Conservation (phyloP, 2,113 vertebrate species). For the Thunnus maccoyii region DNA sequence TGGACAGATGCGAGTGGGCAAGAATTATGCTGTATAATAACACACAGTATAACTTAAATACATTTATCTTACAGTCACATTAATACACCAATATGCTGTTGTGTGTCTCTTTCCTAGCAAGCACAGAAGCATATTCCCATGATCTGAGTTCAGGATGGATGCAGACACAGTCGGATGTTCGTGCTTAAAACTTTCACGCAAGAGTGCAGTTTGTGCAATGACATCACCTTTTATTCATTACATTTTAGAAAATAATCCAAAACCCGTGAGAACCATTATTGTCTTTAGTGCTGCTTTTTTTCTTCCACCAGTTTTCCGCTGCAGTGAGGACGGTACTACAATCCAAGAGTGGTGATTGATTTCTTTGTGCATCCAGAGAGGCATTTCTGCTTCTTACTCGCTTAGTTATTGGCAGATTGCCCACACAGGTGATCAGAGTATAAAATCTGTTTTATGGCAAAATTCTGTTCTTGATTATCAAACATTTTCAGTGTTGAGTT, state of each 20-base stretch:
- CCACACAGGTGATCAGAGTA: not conserved
- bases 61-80: too few species aligned
- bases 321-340: not conserved
- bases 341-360: slow-evolving; percentile 33
- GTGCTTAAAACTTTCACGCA: not conserved
- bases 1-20: too few species aligned
- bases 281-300: not conserved
- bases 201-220: not conserved
- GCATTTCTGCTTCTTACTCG: slow-evolving; percentile 2
- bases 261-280: not conserved
- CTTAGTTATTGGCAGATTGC: not conserved
- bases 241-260: not conserved
- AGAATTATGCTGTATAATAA: too few species aligned
- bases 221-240: not conserved
- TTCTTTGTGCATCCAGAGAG: slow-evolving; percentile 27
- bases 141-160: too few species aligned
- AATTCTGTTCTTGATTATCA: slow-evolving; percentile 3
- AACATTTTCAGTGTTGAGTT: not conserved
- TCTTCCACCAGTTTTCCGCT: not conserved
- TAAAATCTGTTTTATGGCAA: not conserved
- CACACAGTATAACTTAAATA: too few species aligned
- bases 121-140: not conserved
- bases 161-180: not conserved
- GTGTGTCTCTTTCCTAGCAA: too few species aligned
- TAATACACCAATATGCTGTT: too few species aligned